Evolutionary conservation across 37 sponge, comb jelly and placozoan genomes (phyloP), one percentile per base, ranked within the genome.

Genomic region (Chondrilla cf. caribensis): DNA sequence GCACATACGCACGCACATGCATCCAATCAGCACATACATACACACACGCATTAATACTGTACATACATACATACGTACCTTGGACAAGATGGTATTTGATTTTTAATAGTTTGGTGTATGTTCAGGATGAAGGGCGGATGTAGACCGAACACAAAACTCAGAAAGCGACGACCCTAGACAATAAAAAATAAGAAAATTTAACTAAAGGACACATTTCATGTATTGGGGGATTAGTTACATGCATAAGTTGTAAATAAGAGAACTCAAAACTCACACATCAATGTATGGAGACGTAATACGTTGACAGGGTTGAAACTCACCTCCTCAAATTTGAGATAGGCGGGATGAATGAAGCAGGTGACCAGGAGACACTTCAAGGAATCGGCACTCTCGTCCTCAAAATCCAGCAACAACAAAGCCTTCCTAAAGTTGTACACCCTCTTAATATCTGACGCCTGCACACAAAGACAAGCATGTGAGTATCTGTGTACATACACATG

Each of bases 121-220:
- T 82, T 86, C 24, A 70, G 83, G 18, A 85, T 85, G 81, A 92
- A 90, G 26, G 80, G 22, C 0, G 84, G 84, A 64, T 92, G 86
- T 40, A 95, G 51, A 2, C 88, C 88, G 77, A 95, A 95, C 57
- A 87, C 44, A 65, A 81, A 92, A 37, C 89, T 87, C 32, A 95
- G 75, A 39, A 92, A 81, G 51, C 86, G 85, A 3, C 77, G 33
- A 0, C 93, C 93, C 93, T 93, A 36, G 0, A 64, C 40, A 37
- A 19, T 0, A 84, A 47, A 60, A 0, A 79, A 19, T 19, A 47
- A 11, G 11, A 47, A 47, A 47, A n/a, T n/a, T n/a, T n/a, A n/a
- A n/a, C n/a, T n/a, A n/a, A n/a, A n/a, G n/a, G n/a, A n/a, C n/a
- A n/a, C n/a, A n/a, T n/a, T n/a, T n/a, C n/a, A n/a, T n/a, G n/a